Base-by-base conservation (phyloP, 2,113 vertebrate genomes). In the Oreotrochilus melanogaster region DNA sequence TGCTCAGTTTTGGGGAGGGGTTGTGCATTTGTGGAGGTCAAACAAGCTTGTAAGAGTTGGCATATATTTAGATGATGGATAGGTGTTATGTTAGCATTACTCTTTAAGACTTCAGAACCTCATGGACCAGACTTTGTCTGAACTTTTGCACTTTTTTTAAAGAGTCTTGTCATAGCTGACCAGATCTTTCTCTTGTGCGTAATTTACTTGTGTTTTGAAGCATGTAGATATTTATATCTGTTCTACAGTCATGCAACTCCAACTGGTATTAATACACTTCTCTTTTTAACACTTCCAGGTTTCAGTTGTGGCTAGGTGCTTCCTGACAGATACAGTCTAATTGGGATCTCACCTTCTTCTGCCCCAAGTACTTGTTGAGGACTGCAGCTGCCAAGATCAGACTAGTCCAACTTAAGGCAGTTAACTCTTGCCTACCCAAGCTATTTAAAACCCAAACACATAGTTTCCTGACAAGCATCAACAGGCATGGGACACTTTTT, bases 241-340 rank as follows among this genome's bases (percentile, higher is more conserved):
- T 82, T 66, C 66, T 64, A 43, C 42, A 88, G 33, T 19, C 75
- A 64, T 0, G 0, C 17, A 90, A 8, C 27, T 73, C 66, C 56
- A 82, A 69, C 8, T 43, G 21, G 17, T 78, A 57, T 47, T 43
- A 93, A 94, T 30, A 83, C 0, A 37, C 23, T 85, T 39, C 25
- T 51, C 58, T 70, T 81, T 93, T 72, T 28, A 88, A 79, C 13
- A 18, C 11, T 60, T 74, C n/a, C 47, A 84, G 60, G 64, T 71
- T 94, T 92, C 85, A 76, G 3, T 27, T 73, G 58, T 6, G n/a
- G 60, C 54, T 91, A 96, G 87, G 89, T 95, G 94, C 67, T 97
- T 95, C 88, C 87, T 90, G 62, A 88, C 78, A 89, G 89, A 54
- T 76, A 89, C 37, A 69, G 42, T 50, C 70, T 86, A 86, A 86